Base-by-base conservation (phyloP, 2,797 vertebrate genomes). In the Merluccius polli region DNA sequence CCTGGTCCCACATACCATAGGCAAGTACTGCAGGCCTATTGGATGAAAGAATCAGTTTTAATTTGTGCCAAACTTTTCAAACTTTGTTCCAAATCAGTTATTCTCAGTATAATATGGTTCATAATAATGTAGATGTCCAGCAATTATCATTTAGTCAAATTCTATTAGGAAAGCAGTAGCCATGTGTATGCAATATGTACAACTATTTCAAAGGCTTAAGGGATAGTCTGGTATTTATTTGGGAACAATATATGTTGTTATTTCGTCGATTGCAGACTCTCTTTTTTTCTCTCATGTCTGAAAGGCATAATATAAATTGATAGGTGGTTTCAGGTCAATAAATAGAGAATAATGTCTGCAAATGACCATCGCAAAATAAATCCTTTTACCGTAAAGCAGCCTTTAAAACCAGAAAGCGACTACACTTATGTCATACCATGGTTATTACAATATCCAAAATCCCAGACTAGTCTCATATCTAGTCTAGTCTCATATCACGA, bases 1-100 rank as follows among this genome's bases (percentile, higher is more conserved):
- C 52, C 52, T 81, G 79, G 70, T 81, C 76, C 73, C 78, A 76
- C 78, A 76, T 73, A 41, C 78, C 78, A 52, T 73, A 76, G 33
- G 59, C 11, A 31, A 79, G 35, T 33, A 73, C 21, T 73, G 78
- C 74, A 65, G 74, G 73, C 48, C 74, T 79, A 65, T 52, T 78
- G 41, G 48, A 74, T 70, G 16, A 80, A 36, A 77, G 77, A 70
- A 13, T 8, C 1, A 4, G 24, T 71, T 71, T 33, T 44, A 72
- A 15, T 27, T 13, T 75, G 35, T 70, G 48, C 2, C 2, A 48
- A 36, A 65, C 33, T n/a, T 32, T 33, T 71, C 52, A 63, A 63
- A 63, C 52, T 35, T 33, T 33, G 52, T 21, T 18, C 38, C 38
- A 41, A 41, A 63, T 63, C 52, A 63, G 52, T 63, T 63, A 63